Evolutionary conservation across 1,140 invertebrate species (phyloP).

Genomic region (Papilio polyxenes): DNA sequence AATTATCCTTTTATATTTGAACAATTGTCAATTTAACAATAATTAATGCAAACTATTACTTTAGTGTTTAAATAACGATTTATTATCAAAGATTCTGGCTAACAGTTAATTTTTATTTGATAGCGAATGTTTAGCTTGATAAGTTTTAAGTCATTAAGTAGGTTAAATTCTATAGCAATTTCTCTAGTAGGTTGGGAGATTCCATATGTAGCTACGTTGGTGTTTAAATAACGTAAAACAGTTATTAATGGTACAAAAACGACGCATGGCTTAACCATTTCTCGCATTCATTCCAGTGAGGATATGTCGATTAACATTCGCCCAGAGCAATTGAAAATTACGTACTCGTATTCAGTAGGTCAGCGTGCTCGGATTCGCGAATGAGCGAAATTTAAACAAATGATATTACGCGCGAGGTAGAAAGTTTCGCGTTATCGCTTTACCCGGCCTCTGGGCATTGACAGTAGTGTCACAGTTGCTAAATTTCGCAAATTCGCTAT

Average conservation of each 20-base stretch:
- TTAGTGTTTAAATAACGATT: background rate
- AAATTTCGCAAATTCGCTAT: constrained; percentile 43
- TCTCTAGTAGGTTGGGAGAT: background rate
- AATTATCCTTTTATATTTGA: constrained; percentile 14
- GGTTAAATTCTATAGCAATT: background rate
- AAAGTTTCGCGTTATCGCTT: constrained; percentile 53
- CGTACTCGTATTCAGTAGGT: constrained; percentile 41
- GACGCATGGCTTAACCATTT: background rate
- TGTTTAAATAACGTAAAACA: background rate
- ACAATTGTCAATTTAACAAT: constrained; percentile 14
- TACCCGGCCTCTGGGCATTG: constrained; percentile 50
- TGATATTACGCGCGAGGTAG: constrained; percentile 54
- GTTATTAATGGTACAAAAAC: background rate
- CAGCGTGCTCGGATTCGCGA: constrained; percentile 44
- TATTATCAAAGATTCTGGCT: background rate
- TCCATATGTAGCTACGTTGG: too few relatives aligned
- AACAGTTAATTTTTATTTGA: too few relatives aligned
- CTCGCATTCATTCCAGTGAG: constrained; percentile 4
- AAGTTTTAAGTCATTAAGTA: background rate
- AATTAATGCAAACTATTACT: background rate
- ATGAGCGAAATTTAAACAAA: constrained; percentile 59
- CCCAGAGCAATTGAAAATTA: constrained; percentile 32
- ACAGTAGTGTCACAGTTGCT: constrained; percentile 53
- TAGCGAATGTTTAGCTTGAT: background rate
- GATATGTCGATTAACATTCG: constrained; percentile 32